Base-by-base conservation (phyloP, 37 sponge, comb jelly and placozoan species). In the Lycopodina hypogea region DNA sequence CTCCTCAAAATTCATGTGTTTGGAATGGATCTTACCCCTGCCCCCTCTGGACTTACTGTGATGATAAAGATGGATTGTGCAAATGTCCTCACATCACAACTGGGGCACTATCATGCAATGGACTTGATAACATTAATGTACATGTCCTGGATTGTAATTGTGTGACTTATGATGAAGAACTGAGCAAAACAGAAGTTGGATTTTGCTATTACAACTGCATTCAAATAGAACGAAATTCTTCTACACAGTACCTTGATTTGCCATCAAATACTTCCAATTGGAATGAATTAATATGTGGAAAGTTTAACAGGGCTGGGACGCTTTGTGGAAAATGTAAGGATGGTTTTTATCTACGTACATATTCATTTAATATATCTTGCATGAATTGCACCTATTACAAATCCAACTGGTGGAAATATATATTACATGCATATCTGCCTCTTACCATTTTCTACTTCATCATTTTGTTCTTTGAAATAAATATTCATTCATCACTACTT, bases 301-400 rank as follows among this genome's bases (percentile, higher is more conserved):
- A 39, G 29, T 45, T 64, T 29, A 84, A 88, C 35, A 30, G 93
- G 30, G 58, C 42, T 35, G 85, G 82, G 21, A 55, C 26, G 21
- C 50, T 92, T 19, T 92, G 93, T 64, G 88, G 93, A 3, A 53
- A 72, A 24, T 92, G 93, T 72, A 3, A 32, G 56, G 33, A n/a
- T 7, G 38, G 37, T 15, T 64, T 81, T 30, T 58, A 51, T 38
- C 73, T 79, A 3, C 39, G 74, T 24, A 71, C 67, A 35, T 87
- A 87, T 24, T 80, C 82, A 1, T 81, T 48, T 23, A 35, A 72
- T 9, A 0, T 63, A n/a, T 12, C 60, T 15, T 81, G 82, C 42
- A 32, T 64, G 23, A n/a, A 51, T 19, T 72, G n/a, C n/a, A n/a
- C 73, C 19, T 0, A 42, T 42, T 38, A 14, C 29, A 63, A 38